Evolutionary conservation across 2,113 vertebrate genomes (phyloP), one percentile per base, ranked within the genome.

Genomic region (Mus spicilegus): DNA sequence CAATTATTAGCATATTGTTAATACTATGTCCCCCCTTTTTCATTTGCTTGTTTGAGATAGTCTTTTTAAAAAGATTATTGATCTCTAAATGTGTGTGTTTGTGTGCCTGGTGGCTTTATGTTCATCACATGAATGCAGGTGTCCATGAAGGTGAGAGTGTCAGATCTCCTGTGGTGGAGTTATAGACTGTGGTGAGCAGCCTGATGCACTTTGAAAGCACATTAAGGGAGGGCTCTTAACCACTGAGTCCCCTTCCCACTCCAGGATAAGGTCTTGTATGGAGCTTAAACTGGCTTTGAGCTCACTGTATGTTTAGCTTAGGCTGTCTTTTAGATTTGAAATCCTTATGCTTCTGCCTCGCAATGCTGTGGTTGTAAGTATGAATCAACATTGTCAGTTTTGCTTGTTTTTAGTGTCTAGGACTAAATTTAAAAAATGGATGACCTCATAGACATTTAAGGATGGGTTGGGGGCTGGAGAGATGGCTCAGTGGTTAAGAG

Each of bases 351-450:
- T 72, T 88, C 69, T 56, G 30, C 67, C 24, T 73, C 12, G 28
- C 12, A 70, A 1, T 51, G 17, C 46, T 4, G 1, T 33, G 8
- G 56, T 39, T 58, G 26, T 26, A 30, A 39, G 10, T 58, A 56
- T 75, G 51, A 39, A 39, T 70, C 26, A 58, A 28, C 36, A 75
- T 58, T 56, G 9, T 30, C 87, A 56, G 49, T 10, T 81, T 92
- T 93, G 84, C 63, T 82, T 96, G 10, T 70, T 89, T 97, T 89
- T 95, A 46, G 9, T 91, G n/a, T 65, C 92, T 91, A 89, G 39
- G 9, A 17, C 63, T 85, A 84, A 89, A 30, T 90, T 89, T 67
- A 95, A 93, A 93, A 20, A 80, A 5, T 76, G 20, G 39, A 33
- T 58, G 87, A 30, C 42, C 46, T 13, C 63, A 36, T 49, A 91